Base-by-base conservation (phyloP, 2,888 invertebrate species). In the Corbicula japonica region DNA sequence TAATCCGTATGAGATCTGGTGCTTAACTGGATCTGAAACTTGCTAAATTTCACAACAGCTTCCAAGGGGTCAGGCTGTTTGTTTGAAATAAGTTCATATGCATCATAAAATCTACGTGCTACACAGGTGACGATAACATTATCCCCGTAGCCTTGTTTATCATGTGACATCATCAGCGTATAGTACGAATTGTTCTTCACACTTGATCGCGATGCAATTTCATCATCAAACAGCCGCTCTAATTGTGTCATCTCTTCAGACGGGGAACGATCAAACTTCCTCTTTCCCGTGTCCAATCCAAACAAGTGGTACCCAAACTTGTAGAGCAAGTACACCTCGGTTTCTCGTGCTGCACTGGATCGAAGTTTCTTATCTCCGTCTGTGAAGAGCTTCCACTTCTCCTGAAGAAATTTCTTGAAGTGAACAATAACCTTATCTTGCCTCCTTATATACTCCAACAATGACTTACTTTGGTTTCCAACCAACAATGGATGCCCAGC, bases 11-110 rank as follows among this genome's bases (percentile, higher is more conserved):
- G n/a, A n/a, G 68, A 46, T 41, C 76, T 73, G 5, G 60, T 70
- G 23, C 74, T 58, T 3, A 87, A 61, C 8, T 84, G 56, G 28
- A 69, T 74, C 6, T 86, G 66, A 61, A 88, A 89, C 69, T 86
- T 88, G n/a, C 83, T 84, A 65, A 88, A 89, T 46, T 82, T 63
- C 66, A 84, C 82, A 3, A 88, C 35, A 26, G 90, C 84, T 54
- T 86, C 86, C 15, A 69, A 75, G 2, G 88, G 88, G 56, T 88
- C 76, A 28, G 74, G 62, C 2, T 54, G 52, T 18, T 63, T 21
- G 1, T 35, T 44, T 10, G 77, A 56, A 28, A 87, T 63, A 18
- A 71, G 48, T n/a, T 56, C 26, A 60, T 78, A 77, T 1, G 85
- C 84, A 28, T 87, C 85, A 44, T 48, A 28, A 65, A 88, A 88